These are phyloP conservation scores for Drepana falcataria DNA, from an alignment of 2,888 invertebrate species.

Conservation along the genomic window DNA sequence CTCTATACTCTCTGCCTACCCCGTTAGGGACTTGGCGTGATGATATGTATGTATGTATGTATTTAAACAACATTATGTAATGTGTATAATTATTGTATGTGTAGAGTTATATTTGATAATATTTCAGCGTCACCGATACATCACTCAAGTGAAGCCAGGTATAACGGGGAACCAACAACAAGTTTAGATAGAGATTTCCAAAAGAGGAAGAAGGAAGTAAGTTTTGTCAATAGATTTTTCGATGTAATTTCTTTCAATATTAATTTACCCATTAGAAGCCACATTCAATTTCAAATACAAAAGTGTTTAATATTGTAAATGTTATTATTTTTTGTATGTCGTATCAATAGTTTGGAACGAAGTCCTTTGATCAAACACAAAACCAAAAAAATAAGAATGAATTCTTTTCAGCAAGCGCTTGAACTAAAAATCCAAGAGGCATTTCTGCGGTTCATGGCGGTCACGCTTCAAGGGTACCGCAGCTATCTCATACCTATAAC, in stretches of 20 bases:
- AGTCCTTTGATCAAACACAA: too few relatives aligned
- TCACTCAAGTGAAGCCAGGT: slow-evolving; percentile 56
- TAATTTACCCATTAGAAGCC: too few relatives aligned
- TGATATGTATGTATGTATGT: too few relatives aligned
- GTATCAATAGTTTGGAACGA: too few relatives aligned
- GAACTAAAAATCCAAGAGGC: slow-evolving; percentile 98
- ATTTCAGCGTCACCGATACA: slow-evolving; percentile 66
- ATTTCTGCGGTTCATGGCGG: slow-evolving; percentile 96
- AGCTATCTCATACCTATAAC: slow-evolving; percentile 94
- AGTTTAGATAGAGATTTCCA: slow-evolving; percentile 91
- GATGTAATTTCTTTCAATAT: too few relatives aligned
- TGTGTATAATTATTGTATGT: too few relatives aligned
- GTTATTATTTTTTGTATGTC: too few relatives aligned
- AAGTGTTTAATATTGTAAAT: too few relatives aligned
- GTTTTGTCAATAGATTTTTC: background rate
- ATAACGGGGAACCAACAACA: slow-evolving; percentile 79
- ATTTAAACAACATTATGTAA: too few relatives aligned
- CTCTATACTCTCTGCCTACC: too few relatives aligned
- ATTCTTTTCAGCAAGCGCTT: slow-evolving; percentile 82
- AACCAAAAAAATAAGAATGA: background rate
- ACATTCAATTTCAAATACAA: too few relatives aligned
- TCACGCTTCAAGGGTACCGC: slow-evolving; percentile 93
- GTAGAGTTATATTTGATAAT: background rate
- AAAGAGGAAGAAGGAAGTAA: slow-evolving; percentile 87
- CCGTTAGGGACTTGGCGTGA: too few relatives aligned